phyloP scores from a whole-genome alignment of 1,140 invertebrate species.

The Daktulosphaira vitifoliae region DNA sequence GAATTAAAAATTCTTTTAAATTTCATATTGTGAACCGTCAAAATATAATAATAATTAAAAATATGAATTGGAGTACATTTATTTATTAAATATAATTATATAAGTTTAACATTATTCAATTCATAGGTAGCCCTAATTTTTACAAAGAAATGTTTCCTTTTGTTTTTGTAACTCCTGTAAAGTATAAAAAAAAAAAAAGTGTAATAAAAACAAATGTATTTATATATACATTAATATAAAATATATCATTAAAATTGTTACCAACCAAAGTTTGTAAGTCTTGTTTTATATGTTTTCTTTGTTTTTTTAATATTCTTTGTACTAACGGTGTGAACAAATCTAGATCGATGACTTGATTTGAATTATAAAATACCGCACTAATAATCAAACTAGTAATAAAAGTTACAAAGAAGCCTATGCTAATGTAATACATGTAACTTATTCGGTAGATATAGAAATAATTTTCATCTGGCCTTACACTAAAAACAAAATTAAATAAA shows the following conservation, averaged over 20 bases:
- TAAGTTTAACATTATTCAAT: too few species aligned
- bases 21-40: too few species aligned
- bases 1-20: too few species aligned
- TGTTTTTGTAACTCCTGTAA: too few species aligned
- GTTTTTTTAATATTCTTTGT: conserved; percentile 41
- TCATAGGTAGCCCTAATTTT: too few species aligned
- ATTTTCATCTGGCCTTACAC: conserved; percentile 39
- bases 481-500: conserved; percentile 9
- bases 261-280: neutral
- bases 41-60: too few species aligned
- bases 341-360: conserved; percentile 44
- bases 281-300: neutral
- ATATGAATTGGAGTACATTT: too few species aligned
- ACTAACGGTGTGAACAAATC: conserved; percentile 58
- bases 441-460: conserved; percentile 64
- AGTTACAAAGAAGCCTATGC: conserved; percentile 58
- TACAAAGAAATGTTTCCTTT: too few species aligned
- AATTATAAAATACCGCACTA: conserved; percentile 44
- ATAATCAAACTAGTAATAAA: conserved; percentile 56
- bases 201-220: neutral
- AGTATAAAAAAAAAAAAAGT: conserved; percentile 46
- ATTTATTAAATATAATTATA: too few species aligned
- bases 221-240: too few species aligned
- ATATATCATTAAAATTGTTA: too few species aligned
- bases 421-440: conserved; percentile 80